A percentile compares a stretch with the other conserved stretches of the same genome.
Evolutionary conservation across 2,888 invertebrate genomes (phyloP).

Genomic region (Malthinus flaveolus): DNA sequence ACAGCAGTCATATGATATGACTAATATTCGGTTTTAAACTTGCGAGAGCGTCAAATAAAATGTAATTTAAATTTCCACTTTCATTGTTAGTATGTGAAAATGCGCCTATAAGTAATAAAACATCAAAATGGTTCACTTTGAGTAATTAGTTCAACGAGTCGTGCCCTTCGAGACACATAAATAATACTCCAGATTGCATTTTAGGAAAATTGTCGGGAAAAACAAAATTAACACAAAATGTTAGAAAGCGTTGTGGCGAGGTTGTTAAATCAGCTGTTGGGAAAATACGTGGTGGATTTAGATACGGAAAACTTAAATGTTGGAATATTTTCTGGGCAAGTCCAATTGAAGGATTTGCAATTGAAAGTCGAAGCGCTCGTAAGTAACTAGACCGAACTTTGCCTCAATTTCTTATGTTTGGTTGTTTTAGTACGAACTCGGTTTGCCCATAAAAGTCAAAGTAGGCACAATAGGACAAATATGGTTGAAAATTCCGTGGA

Average conservation of each 20-base stretch:
- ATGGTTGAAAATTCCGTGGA: slow-evolving; percentile 78
- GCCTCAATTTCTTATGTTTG: not conserved
- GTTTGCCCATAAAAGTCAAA: slow-evolving; percentile 80
- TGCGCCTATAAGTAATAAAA: not conserved
- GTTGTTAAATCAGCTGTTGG: slow-evolving; percentile 76
- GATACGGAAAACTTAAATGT: slow-evolving; percentile 83
- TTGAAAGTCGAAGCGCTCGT: slow-evolving; percentile 82
- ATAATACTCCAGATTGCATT: not conserved
- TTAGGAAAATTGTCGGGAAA: not conserved
- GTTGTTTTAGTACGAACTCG: slow-evolving; percentile 70
- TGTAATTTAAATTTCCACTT: not conserved
- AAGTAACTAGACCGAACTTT: slow-evolving; percentile 48
- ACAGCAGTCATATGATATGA: slow-evolving; percentile 20
- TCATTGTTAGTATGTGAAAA: not conserved
- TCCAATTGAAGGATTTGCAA: slow-evolving; percentile 75
- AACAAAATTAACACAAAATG: slow-evolving; percentile 57
- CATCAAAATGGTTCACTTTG: not conserved
- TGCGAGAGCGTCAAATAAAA: not conserved
- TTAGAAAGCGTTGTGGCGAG: slow-evolving; percentile 80
- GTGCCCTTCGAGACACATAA: not conserved
- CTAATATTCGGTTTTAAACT: slow-evolving; percentile 9
- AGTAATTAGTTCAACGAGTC: not conserved
- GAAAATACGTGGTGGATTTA: slow-evolving; percentile 80
- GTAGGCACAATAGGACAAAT: slow-evolving; percentile 79
- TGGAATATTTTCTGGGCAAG: slow-evolving; percentile 81